Conservation (phyloP, 2,797 vertebrate species). For the Eidolon dupreanum region DNA sequence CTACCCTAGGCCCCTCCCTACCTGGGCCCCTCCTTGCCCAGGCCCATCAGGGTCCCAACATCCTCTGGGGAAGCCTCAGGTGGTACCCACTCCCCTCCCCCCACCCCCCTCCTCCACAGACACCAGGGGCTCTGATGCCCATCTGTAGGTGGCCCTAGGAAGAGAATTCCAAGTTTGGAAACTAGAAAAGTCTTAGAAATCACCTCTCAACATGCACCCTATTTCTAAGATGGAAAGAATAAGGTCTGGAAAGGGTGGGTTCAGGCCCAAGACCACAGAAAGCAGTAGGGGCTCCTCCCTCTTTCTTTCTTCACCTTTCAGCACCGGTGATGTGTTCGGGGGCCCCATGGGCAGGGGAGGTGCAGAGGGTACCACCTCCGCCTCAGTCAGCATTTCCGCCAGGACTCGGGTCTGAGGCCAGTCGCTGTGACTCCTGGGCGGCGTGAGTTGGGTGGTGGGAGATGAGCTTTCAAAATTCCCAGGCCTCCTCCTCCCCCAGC, state of each 20-base stretch:
- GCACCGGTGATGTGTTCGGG: not conserved
- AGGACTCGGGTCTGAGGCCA: constrained; percentile 59
- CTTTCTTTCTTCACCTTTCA: constrained; percentile 55
- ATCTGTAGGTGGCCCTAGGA: not conserved
- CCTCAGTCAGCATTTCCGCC: constrained; percentile 55
- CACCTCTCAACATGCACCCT: not conserved
- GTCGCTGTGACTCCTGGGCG: constrained; percentile 36
- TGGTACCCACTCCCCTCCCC: no score
- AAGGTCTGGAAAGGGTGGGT: not conserved
- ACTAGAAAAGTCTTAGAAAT: not conserved
- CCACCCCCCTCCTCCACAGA: accelerated
- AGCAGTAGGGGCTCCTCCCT: not conserved
- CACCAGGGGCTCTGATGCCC: not conserved
- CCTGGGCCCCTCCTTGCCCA: not conserved
- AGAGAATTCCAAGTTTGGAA: not conserved
- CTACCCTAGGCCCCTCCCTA: no score
- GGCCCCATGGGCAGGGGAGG: constrained; percentile 42
- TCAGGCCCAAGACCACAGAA: not conserved
- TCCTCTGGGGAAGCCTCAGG: not conserved
- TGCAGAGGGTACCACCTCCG: constrained; percentile 71
- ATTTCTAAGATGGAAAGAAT: not conserved
- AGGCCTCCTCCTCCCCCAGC: accelerated
- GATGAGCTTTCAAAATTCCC: not conserved
- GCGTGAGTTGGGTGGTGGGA: not conserved
- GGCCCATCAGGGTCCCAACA: not conserved